Conservation (phyloP, 1,140 invertebrate species). For the Drosophila busckii region DNA sequence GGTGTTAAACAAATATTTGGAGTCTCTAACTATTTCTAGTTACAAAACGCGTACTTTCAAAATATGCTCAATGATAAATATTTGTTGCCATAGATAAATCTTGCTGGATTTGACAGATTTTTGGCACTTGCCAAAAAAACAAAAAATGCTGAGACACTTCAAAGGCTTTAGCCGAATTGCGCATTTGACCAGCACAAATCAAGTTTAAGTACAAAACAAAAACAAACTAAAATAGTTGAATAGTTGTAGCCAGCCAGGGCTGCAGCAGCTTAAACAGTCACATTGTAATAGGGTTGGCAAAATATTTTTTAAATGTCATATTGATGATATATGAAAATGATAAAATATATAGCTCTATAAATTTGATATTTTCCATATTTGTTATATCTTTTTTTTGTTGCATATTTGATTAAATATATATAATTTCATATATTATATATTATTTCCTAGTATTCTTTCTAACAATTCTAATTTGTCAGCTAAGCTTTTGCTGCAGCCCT, state of each 20-base stretch:
- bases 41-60: no score
- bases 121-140: slow-evolving; percentile 27
- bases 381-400: no score
- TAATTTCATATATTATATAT: no score
- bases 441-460: no score
- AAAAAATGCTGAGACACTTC: slow-evolving; percentile 37
- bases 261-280: no score
- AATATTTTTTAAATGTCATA: slow-evolving; percentile 35
- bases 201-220: slow-evolving; percentile 34
- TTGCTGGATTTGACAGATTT: slow-evolving; percentile 50
- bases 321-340: slow-evolving; percentile 36
- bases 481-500: no score
- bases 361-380: no score
- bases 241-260: no score
- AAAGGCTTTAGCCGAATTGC: slow-evolving; percentile 41
- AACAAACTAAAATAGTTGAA: slow-evolving; percentile 11
- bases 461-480: no score
- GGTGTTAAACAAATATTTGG: slow-evolving; percentile 11
- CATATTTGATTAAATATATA: no score
- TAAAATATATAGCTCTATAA: no score
- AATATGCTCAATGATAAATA: neutral
- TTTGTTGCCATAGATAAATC: slow-evolving; percentile 4
- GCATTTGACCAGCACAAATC: slow-evolving; percentile 50
- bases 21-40: neutral
- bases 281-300: no score